phyloP scores from a whole-genome alignment of 1,140 invertebrate species.

The Chrysopa pallens region DNA sequence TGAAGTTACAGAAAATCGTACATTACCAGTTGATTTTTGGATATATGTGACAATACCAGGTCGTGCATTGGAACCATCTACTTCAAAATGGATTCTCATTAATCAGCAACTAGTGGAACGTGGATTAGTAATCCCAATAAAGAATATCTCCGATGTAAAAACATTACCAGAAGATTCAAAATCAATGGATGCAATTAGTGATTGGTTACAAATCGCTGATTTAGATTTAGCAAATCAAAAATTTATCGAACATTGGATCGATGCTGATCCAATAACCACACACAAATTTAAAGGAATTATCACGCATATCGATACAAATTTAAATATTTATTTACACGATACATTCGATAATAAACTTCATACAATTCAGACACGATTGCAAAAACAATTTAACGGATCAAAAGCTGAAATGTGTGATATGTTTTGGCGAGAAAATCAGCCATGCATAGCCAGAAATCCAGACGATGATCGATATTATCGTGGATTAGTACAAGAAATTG shows the following conservation, averaged over 20 bases:
- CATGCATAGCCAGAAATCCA: background rate
- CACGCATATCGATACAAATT: no score
- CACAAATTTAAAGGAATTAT: no score
- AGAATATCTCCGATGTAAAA: constrained; percentile 2
- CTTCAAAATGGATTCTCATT: constrained; percentile 29
- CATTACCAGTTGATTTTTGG: constrained; percentile 34
- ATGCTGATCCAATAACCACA: no score
- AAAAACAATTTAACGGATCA: no score
- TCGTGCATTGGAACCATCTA: constrained; percentile 26
- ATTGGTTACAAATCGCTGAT: no score
- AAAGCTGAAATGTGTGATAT: background rate
- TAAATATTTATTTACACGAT: no score
- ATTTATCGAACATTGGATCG: no score
- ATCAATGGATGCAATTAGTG: no score
- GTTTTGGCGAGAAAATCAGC: constrained; percentile 8
- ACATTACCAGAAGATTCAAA: background rate
- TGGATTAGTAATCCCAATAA: constrained; percentile 31
- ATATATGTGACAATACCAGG: constrained; percentile 23
- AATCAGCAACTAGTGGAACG: constrained; percentile 30
- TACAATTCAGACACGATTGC: no score
- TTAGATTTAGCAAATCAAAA: no score
- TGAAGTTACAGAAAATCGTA: constrained; percentile 21
- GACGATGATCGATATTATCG: constrained; percentile 9
- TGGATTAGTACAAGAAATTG: constrained; percentile 18
- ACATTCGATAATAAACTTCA: no score